Evolutionary conservation across 2,888 invertebrate species (phyloP).

Genomic region (Andrena flavipes): DNA sequence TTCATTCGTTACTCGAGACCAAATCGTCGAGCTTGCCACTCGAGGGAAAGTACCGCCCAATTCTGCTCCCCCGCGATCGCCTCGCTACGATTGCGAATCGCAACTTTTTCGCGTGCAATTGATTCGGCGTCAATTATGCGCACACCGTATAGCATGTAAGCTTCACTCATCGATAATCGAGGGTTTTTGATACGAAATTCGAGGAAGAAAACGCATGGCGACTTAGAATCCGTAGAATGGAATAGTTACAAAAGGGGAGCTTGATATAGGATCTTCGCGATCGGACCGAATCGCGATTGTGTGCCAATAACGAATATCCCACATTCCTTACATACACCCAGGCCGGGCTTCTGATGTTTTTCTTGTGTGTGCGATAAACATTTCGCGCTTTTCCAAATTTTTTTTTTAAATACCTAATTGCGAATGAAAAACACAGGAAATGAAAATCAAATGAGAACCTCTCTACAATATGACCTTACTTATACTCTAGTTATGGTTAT

Average conservation of each 20-base stretch:
- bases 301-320: background rate
- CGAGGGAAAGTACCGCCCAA: background rate
- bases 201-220: background rate
- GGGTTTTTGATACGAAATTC: background rate
- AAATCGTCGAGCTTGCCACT: background rate
- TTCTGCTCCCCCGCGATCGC: background rate
- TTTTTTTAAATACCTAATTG: too few relatives aligned
- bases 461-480: too few relatives aligned
- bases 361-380: too few relatives aligned
- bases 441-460: too few relatives aligned
- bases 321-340: background rate
- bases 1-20: too few relatives aligned
- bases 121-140: conserved; percentile 53
- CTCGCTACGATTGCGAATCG: conserved; percentile 3
- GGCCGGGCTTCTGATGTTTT: too few relatives aligned
- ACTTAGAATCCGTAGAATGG: background rate
- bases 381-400: too few relatives aligned
- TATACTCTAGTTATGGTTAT: too few relatives aligned
- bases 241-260: background rate
- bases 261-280: background rate
- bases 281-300: background rate
- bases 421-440: too few relatives aligned
- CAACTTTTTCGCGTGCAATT: conserved; percentile 28
- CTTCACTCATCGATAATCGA: conserved; percentile 5
- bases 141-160: conserved; percentile 27